phyloP scores from a whole-genome alignment of 2,888 invertebrate species.

The Mythimna pallens region DNA sequence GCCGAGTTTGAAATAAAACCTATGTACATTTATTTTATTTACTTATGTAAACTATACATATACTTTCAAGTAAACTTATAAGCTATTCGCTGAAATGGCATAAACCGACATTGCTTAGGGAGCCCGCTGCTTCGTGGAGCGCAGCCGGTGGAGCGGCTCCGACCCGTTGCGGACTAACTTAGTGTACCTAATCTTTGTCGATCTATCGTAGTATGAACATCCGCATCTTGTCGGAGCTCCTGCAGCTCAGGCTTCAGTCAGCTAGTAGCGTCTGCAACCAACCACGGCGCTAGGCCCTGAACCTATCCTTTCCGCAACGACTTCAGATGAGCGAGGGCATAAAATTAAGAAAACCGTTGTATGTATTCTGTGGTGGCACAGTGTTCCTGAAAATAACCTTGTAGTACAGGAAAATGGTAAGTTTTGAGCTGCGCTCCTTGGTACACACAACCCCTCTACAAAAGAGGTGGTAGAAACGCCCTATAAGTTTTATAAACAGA shows the following conservation, averaged over 20 bases:
- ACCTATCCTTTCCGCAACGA: not conserved
- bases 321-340: constrained; percentile 1
- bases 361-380: not conserved
- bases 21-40: constrained; percentile 5
- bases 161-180: not conserved
- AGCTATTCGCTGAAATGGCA: not conserved
- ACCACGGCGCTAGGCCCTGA: no score
- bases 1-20: not conserved
- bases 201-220: no score
- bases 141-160: not conserved
- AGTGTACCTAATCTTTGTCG: no score
- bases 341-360: not conserved
- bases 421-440: no score
- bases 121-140: not conserved
- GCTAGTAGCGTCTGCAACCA: not conserved
- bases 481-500: no score
- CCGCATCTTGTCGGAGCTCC: no score
- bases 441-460: no score
- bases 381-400: not conserved
- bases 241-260: not conserved
- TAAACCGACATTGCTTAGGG: not conserved
- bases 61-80: not conserved
- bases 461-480: no score
- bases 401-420: not conserved
- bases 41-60: constrained; percentile 26